Base-by-base conservation (phyloP, 2,888 invertebrate genomes). In the Polietes domitor region DNA sequence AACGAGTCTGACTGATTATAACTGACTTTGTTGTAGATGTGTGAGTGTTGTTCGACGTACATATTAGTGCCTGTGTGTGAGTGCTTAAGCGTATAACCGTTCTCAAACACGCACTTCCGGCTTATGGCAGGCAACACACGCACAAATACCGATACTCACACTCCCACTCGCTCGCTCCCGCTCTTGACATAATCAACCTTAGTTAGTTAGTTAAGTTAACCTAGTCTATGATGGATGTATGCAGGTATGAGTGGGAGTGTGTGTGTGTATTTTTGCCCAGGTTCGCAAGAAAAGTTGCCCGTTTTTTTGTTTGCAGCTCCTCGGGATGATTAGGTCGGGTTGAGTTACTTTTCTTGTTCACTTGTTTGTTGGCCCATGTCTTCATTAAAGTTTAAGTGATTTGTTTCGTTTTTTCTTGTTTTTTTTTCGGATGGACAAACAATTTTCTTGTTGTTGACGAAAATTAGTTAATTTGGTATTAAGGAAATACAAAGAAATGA, bases 31-130 rank as follows among this genome's bases (percentile, higher is more conserved):
- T 19, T 24, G 53, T 47, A 17, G 10, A 70, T 50, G 43, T 24
- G 47, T 26, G 26, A 15, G 24, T 15, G 15, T 4, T 7, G 4
- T n/a, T n/a, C 15, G 15, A 1, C 32, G 19, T 7, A 24, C n/a
- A 24, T 63, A 12, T 63, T 2, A 9, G 9, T 68, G 26, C 41
- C 6, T 37, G 37, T 43, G 43, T 41, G 47, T 63, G 53, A 24
- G 26, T 37, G 41, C 21, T 50, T 70, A 71, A 80, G 58, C 80
- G 70, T 80, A 70, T 75, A 80, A 80, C 75, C 58, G 58, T 75
- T 37, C 80, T 50, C 50, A 65, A 80, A 70, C 80, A 80, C 80
- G 80, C 80, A 80, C 50, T 75, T 80, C 80, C 80, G 74, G 70
- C 80, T 71, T 80, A 70, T 50, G 50, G 63, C 12, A 65, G 21